Conservation (phyloP, 2,888 invertebrate species). For the Spodoptera littoralis region DNA sequence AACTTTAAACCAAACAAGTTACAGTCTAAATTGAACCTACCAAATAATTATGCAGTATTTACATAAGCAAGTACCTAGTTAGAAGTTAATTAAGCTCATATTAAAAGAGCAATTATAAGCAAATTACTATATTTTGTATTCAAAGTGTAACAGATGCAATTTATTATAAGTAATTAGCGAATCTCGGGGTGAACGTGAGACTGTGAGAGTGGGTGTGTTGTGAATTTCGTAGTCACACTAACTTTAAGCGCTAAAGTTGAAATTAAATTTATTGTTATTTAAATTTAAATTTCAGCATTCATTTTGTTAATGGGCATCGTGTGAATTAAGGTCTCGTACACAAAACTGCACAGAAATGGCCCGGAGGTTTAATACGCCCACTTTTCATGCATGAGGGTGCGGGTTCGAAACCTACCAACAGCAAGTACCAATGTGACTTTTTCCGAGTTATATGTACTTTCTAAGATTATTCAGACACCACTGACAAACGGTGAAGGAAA, state of each 20-base stretch:
- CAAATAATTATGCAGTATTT: no score
- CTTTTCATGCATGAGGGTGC: no score
- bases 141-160: constrained; percentile 49
- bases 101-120: constrained; percentile 1
- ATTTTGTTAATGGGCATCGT: neutral
- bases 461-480: no score
- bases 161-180: constrained; percentile 47
- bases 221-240: neutral
- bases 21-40: no score
- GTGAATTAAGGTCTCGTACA: no score
- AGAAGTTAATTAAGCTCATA: neutral
- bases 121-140: constrained; percentile 32
- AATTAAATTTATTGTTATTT: neutral
- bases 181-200: neutral
- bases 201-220: neutral
- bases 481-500: no score
- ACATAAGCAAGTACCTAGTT: neutral
- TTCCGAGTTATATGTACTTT: no score
- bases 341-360: no score
- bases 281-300: neutral
- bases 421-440: no score
- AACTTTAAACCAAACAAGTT: no score
- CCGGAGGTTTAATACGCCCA: no score
- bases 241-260: constrained; percentile 7
- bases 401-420: no score